Evolutionary conservation across 2,113 vertebrate species (phyloP).

Genomic region (Casuarius casuarius): DNA sequence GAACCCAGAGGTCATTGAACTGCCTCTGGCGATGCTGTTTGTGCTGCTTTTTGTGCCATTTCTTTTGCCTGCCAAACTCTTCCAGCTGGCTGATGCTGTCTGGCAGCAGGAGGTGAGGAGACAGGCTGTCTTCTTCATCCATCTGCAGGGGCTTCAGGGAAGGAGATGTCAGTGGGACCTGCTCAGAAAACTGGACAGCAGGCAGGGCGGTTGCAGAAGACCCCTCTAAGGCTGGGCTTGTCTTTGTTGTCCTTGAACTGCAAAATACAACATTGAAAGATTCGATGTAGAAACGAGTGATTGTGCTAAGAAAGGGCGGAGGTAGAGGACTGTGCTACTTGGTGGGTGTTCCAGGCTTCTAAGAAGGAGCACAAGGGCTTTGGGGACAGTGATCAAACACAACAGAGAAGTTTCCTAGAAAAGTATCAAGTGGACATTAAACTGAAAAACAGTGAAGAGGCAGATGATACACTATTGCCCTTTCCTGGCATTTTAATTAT

Average conservation of each 20-base stretch:
- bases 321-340: not conserved
- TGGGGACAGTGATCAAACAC: not conserved
- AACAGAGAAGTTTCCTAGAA: not conserved
- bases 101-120: conserved; percentile 90
- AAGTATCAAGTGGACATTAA: not conserved
- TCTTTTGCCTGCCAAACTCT: conserved; percentile 94
- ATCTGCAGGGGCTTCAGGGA: conserved; percentile 59
- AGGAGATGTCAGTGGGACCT: conserved; percentile 35
- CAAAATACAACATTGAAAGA: not conserved
- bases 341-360: not conserved
- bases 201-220: conserved; percentile 49
- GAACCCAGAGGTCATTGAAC: conserved; percentile 98
- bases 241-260: conserved; percentile 46
- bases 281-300: not conserved
- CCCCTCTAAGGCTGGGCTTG: conserved; percentile 5
- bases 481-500: not conserved
- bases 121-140: conserved; percentile 85
- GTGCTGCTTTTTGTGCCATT: conserved; percentile 88
- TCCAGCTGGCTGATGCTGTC: conserved; percentile 98
- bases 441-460: fast-evolving
- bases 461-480: not conserved
- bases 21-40: conserved; percentile 87
- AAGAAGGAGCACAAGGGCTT: not conserved
- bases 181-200: conserved; percentile 56
- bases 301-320: not conserved